A percentile compares a stretch with the other conserved stretches of the same genome.
phyloP scores from a whole-genome alignment of 92 coral and sea anemone genomes.

The Pocillopora grandis region DNA sequence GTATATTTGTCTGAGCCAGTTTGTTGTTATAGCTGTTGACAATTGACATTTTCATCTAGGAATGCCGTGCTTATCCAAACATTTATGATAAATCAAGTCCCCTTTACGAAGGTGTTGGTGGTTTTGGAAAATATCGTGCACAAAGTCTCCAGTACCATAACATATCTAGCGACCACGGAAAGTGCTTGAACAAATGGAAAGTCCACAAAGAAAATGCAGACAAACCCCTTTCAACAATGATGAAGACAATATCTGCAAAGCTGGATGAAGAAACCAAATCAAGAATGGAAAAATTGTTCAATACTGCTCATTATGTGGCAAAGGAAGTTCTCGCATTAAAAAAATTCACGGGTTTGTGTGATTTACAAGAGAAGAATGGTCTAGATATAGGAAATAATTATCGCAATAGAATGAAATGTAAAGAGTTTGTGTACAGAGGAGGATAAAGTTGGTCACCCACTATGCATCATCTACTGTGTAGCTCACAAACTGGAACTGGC shows the following conservation, averaged over 20 bases:
- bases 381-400: slow-evolving; percentile 31
- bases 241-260: background rate
- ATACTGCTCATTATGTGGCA: slow-evolving; percentile 37
- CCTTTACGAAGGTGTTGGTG: slow-evolving; percentile 6
- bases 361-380: slow-evolving; percentile 48
- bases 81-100: slow-evolving; percentile 13
- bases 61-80: background rate
- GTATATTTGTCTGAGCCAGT: background rate
- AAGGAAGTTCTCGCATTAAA: slow-evolving; percentile 36
- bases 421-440: slow-evolving; percentile 11
- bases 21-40: background rate
- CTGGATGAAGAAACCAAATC: background rate
- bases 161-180: background rate
- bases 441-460: slow-evolving; percentile 31
- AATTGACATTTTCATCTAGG: background rate
- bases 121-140: background rate
- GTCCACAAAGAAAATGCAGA: slow-evolving; percentile 5
- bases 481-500: slow-evolving; percentile 60
- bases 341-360: slow-evolving; percentile 29
- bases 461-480: slow-evolving; percentile 56
- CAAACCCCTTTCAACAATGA: background rate
- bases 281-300: slow-evolving; percentile 9
- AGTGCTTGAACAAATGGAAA: background rate
- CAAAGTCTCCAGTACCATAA: background rate
- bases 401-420: slow-evolving; percentile 26